Evolutionary conservation across 2,113 vertebrate genomes (phyloP).

Genomic region (rat (Rattus norvegicus)): GRCr8 NC_086037.1:8650501-8651000

Average conservation of each 20-base stretch:
- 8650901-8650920: background rate
- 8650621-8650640: background rate
- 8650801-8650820: background rate
- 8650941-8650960: background rate
- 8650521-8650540: too few relatives aligned
- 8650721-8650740: slow-evolving; percentile 33
- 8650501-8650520: too few relatives aligned
- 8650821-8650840: slow-evolving; percentile 29
- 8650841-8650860: background rate
- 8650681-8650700: background rate
- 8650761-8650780: background rate
- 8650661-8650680: background rate
- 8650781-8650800: background rate
- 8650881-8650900: slow-evolving; percentile 2
- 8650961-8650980: background rate
- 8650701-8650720: background rate
- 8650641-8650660: background rate
- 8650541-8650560: background rate
- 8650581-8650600: too few relatives aligned
- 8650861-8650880: background rate
- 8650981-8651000: background rate
- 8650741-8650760: background rate
- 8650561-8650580: background rate
- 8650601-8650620: background rate
- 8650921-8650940: background rate